Base-by-base conservation (phyloP, 1,140 invertebrate species). In the Brachionus sp. region DNA sequence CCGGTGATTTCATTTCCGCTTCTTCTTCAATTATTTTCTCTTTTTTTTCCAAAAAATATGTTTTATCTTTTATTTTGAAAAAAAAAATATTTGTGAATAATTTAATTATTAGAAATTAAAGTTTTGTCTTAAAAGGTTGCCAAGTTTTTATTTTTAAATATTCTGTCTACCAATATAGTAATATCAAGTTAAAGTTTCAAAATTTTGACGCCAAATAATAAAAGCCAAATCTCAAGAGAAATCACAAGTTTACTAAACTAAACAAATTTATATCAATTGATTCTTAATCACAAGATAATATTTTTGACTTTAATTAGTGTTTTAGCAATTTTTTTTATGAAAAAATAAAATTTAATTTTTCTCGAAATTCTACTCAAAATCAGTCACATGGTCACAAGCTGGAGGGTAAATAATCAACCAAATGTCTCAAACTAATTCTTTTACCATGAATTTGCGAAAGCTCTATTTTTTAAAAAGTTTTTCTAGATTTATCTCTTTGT, bases 41-140 rank as follows among this genome's bases (percentile, higher is more conserved):
- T 13, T 44, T 6, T 46, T 29, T 75, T 3, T 75, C 70, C 70
- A 75, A 25, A 46, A 7, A 75, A 46, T 75, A 75, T 25, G 70
- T 75, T 75, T 75, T 75, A 75, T 75, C 70, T 70, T 70, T 70
- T 33, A 25, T 64, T 64, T 64, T 62, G 19, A 62, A 66, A 66
- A 66, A 16, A n/a, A 16, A 70, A n/a, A 39, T 37, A 25, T 25
- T 64, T 64, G 2, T 70, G 33, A 29, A 29, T 66, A 29, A 29
- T 29, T 29, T 29, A 29, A 29, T 29, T 29, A 29, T 29, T 2
- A 29, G 29, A 29, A 29, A 29, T 29, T 29, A 29, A 50, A 50
- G 29, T 29, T 50, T 50, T 50, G 16, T 13, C n/a, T 12, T 16
- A 64, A 64, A 12, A 13, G 29, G 64, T 66, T 33, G 64, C 64